Base-by-base conservation (phyloP, 2,888 invertebrate species). In the Acanthosepion esculentum region DNA sequence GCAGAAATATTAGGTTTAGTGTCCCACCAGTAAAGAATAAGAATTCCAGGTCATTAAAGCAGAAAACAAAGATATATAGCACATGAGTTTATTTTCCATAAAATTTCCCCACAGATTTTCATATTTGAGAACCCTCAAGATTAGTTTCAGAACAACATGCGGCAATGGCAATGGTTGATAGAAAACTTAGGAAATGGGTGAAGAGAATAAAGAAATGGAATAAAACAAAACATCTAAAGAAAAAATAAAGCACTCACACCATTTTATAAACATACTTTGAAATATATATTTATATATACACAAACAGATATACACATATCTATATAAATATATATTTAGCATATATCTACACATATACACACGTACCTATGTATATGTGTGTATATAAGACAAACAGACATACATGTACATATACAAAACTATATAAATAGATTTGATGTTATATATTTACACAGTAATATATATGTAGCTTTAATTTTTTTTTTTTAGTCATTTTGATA, bases 271-370 rank as follows among this genome's bases (percentile, higher is more conserved):
- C 33, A 78, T n/a, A 78, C 78, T 18, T 78, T 78, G 78, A 78
- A 78, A 78, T 78, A 78, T 78, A 78, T 78, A 78, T 78, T 78
- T 78, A 78, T 78, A 78, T 78, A 33, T 78, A 78, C 78, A 78
- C 20, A 50, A 12, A 59, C 59, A 78, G n/a, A 78, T 33, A 78
- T 78, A 78, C 33, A 78, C 78, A 78, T 33, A 78, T 78, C 78
- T 78, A 78, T 78, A 78, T 78, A 78, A 78, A 78, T 78, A 78
- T 78, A 78, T 78, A 78, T 78, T 78, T n/a, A 78, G 78, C 33
- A 78, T n/a, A 33, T 78, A 78, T n/a, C n/a, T 78, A 78, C 33
- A 78, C 33, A 78, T 33, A 78, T n/a, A 33, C 33, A 78, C n/a
- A n/a, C 33, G 0, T 33, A 8, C 26, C 8, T 26, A 5, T 33